A percentile compares a stretch with the other conserved stretches of the same genome.
These are phyloP conservation scores for Gastrophryne carolinensis DNA, from an alignment of 2,797 vertebrate genomes.

Conservation along the genomic window DNA sequence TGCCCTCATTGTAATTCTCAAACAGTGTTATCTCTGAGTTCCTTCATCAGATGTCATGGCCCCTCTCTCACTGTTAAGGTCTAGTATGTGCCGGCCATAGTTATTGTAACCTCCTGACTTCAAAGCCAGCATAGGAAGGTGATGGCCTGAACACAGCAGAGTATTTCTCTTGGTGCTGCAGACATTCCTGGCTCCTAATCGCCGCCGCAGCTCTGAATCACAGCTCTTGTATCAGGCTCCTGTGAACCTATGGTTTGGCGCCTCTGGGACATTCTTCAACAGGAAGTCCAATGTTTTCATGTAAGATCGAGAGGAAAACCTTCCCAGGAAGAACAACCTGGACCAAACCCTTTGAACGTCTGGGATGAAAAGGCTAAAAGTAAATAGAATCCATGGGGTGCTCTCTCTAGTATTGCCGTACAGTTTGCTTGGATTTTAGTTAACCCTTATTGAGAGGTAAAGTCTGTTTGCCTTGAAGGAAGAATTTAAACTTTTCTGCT, in stretches of 20 bases:
- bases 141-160: constrained; percentile 77
- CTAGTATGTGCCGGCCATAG: constrained; percentile 65
- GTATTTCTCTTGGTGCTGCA: constrained; percentile 77
- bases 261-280: constrained; percentile 73
- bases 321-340: constrained; percentile 80
- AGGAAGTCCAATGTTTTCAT: constrained; percentile 84
- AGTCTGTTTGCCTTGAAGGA: constrained; percentile 68
- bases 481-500: not conserved
- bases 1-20: too few species aligned
- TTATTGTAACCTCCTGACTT: constrained; percentile 87
- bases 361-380: constrained; percentile 78
- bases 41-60: constrained; percentile 62
- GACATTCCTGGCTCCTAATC: constrained; percentile 77
- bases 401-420: constrained; percentile 58
- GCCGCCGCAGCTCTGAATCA: constrained; percentile 80
- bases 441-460: constrained; percentile 69
- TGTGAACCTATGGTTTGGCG: constrained; percentile 73
- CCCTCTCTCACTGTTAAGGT: constrained; percentile 65
- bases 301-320: constrained; percentile 77
- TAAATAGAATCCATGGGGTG: constrained; percentile 79
- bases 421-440: constrained; percentile 62
- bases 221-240: constrained; percentile 72
- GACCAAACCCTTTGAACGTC: constrained; percentile 77
- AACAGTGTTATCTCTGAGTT: constrained; percentile 18
- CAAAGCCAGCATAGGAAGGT: constrained; percentile 70